Percentiles rank a stretch among this genome's conserved stretches.
phyloP scores from a whole-genome alignment of 2,888 invertebrate species.

The Mechanitis messenoides region DNA sequence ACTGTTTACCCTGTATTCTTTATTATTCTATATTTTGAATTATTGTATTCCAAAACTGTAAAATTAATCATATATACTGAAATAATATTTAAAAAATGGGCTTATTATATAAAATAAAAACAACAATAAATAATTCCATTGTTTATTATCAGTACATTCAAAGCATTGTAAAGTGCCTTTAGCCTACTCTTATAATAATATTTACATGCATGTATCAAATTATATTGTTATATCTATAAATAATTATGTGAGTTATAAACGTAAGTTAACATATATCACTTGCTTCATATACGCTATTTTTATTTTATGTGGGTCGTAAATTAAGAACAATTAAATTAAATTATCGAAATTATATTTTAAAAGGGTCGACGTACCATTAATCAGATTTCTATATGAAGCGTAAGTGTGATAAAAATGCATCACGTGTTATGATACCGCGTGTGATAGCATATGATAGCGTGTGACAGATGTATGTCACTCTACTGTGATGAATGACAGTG shows the following conservation, averaged over 20 bases:
- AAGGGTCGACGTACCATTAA: too few species aligned
- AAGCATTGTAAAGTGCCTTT: conserved; percentile 58
- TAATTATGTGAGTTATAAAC: conserved; percentile 8
- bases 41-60: too few species aligned
- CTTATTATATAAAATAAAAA: conserved; percentile 33
- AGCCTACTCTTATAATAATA: conserved; percentile 48
- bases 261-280: conserved; percentile 5
- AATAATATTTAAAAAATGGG: background rate
- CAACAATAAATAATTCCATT: conserved; percentile 44
- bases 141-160: conserved; percentile 72
- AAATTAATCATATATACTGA: too few species aligned
- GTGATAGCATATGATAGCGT: background rate
- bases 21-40: too few species aligned
- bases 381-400: too few species aligned
- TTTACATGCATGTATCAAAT: conserved; percentile 40
- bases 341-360: background rate
- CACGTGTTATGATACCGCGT: background rate
- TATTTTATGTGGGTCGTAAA: background rate
- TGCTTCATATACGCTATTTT: background rate
- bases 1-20: too few species aligned
- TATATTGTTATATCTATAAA: conserved; percentile 7
- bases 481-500: conserved; percentile 21
- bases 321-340: background rate
- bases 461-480: background rate
- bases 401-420: too few species aligned